Evolutionary conservation across 2,888 invertebrate genomes (phyloP).

Genomic region (Apamea epomidion): DNA sequence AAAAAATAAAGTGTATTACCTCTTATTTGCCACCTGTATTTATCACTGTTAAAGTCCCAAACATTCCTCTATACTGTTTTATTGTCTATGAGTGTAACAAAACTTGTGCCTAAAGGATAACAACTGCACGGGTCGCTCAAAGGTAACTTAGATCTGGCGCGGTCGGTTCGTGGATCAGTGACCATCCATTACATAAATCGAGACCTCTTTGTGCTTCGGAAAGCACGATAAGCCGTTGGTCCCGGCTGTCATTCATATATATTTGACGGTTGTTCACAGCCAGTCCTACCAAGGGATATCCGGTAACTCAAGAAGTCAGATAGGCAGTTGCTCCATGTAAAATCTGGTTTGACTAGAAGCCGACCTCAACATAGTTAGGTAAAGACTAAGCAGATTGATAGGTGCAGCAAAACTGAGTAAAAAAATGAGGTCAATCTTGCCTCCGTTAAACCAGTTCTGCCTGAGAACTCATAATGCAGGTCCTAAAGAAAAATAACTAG

Average conservation of each 20-base stretch:
- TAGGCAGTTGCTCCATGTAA: neutral
- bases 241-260: neutral
- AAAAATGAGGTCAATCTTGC: neutral
- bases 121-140: too few species aligned
- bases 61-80: too few species aligned
- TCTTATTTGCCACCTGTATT: too few species aligned
- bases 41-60: too few species aligned
- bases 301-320: neutral
- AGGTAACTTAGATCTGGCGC: too few species aligned
- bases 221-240: too few species aligned
- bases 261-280: neutral
- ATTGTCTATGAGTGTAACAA: too few species aligned
- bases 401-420: neutral
- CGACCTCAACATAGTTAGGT: neutral
- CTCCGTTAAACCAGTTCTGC: neutral
- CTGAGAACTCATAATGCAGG: neutral
- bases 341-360: neutral
- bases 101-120: too few species aligned
- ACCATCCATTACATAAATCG: too few species aligned
- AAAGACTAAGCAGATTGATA: neutral
- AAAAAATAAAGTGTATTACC: too few species aligned
- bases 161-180: too few species aligned
- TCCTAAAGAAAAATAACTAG: slow-evolving; percentile 35
- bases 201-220: too few species aligned
- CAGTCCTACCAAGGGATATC: neutral